Percentiles rank a stretch among this genome's conserved stretches.
phyloP scores from a whole-genome alignment of 2,888 invertebrate species.

The Tachina fera region DNA sequence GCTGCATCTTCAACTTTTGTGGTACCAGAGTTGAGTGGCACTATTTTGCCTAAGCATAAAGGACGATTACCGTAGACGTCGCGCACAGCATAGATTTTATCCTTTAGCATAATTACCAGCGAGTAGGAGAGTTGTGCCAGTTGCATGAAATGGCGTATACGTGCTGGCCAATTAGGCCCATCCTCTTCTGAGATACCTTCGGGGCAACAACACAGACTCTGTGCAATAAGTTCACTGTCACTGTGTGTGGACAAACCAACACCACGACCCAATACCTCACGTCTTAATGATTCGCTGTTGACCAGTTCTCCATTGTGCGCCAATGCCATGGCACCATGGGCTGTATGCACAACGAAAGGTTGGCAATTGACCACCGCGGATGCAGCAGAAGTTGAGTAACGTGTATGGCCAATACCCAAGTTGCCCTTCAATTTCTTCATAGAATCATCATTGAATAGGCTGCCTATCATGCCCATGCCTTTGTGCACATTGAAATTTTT shows the following conservation, averaged over 20 bases:
- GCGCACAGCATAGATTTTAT: conserved; percentile 96
- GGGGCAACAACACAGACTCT: conserved; percentile 95
- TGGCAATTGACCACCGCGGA: conserved; percentile 98
- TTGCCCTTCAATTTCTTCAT: conserved; percentile 94
- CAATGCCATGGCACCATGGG: conserved; percentile 96
- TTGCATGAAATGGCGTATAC: conserved; percentile 96
- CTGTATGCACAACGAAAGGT: conserved; percentile 99
- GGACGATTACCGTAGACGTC: conserved; percentile 99
- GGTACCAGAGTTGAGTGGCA: conserved; percentile 85
- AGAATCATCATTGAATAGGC: conserved; percentile 95
- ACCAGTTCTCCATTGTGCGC: conserved; percentile 99
- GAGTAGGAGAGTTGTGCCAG: conserved; percentile 97
- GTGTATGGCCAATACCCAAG: conserved; percentile 98
- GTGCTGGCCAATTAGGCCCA: conserved; percentile 96
- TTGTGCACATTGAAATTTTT: conserved; percentile 93
- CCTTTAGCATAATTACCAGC: conserved; percentile 95
- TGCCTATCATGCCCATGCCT: conserved; percentile 98
- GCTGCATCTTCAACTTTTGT: conserved; percentile 85
- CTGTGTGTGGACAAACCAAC: conserved; percentile 98
- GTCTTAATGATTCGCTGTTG: conserved; percentile 94
- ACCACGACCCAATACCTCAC: conserved; percentile 95
- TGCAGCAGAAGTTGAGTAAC: conserved; percentile 98
- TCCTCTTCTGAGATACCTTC: conserved; percentile 89
- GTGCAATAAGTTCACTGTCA: conserved; percentile 98
- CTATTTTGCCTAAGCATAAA: conserved; percentile 95